A percentile compares a stretch with the other conserved stretches of the same genome.
Evolutionary conservation across 2,888 invertebrate species (phyloP).

Genomic region (Gasteruption jaculator): DNA sequence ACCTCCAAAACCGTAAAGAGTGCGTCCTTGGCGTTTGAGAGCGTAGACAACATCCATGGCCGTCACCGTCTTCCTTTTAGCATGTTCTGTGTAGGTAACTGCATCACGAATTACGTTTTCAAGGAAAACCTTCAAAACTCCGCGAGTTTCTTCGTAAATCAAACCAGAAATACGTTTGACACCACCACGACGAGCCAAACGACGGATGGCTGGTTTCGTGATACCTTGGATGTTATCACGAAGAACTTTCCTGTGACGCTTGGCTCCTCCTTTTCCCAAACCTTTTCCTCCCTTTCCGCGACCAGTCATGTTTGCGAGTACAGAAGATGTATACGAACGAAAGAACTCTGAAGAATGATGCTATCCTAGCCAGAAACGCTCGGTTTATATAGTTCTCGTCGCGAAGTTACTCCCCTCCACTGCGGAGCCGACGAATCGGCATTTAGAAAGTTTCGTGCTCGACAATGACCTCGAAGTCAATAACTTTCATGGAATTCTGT

Average conservation of each 20-base stretch:
- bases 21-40: conserved; percentile 73
- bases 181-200: conserved; percentile 13
- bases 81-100: conserved; percentile 53
- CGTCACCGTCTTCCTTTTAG: conserved; percentile 80
- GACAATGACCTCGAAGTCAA: too few relatives aligned
- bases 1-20: conserved; percentile 74
- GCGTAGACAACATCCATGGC: conserved; percentile 85
- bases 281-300: conserved; percentile 77
- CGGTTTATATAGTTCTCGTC: not conserved
- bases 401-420: not conserved
- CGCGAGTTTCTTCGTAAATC: conserved; percentile 73
- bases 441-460: too few relatives aligned
- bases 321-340: not conserved
- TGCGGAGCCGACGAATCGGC: conserved; percentile 1
- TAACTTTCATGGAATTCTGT: too few relatives aligned
- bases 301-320: conserved; percentile 61
- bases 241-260: conserved; percentile 75
- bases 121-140: conserved; percentile 72
- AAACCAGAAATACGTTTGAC: conserved; percentile 61
- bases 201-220: conserved; percentile 71
- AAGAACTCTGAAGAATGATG: not conserved
- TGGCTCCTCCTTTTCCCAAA: conserved; percentile 75
- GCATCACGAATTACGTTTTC: conserved; percentile 53
- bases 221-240: conserved; percentile 76
- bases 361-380: not conserved